Base-by-base conservation (phyloP, 1,140 invertebrate species). In the Drosophila bocki region DNA sequence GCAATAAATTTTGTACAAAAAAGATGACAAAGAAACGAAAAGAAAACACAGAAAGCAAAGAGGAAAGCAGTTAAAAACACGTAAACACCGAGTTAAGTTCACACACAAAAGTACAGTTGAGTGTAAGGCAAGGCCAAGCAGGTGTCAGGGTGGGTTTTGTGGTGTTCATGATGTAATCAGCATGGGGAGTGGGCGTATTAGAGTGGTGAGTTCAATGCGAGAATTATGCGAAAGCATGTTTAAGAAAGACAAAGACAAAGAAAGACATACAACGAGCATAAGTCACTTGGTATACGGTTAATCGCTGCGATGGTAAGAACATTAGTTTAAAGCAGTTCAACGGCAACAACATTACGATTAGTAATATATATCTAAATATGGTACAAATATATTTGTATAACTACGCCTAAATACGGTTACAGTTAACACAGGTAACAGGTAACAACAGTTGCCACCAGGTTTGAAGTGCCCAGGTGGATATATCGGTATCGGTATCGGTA, bases 211-310 rank as follows among this genome's bases (percentile, higher is more conserved):
- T 53, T 86, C 60, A 79, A 63, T 82, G 85, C 85, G 78, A 48
- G 26, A 15, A 12, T 80, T 82, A 63, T 85, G 85, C 85, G 85
- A 71, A 90, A 90, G 85, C 88, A 91, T 91, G 86, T 91, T 80
- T 33, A 42, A 88, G 69, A 72, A 72, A 72, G 69, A 82, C 78
- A 87, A 78, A 88, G 81, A 91, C 65, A 91, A 80, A 92, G 84
- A 92, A 91, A 87, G 85, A 91, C 80, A 92, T 71, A 92, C 82
- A 91, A 92, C 91, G 91, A 92, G 91, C 91, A 92, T 92, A 92
- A 92, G 91, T 92, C 82, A 86, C 70, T 77, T 86, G 51, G 60
- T 78, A 68, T 78, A 78, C 79, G 32, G 29, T 54, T 64, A 45
- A 69, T 64, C 39, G 74, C 53, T 70, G 67, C n/a, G 41, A 68